A percentile compares a stretch with the other conserved stretches of the same genome.
These are phyloP conservation scores for Aphelocoma californica DNA, from an alignment of 2,797 vertebrate genomes.

Conservation along the genomic window DNA sequence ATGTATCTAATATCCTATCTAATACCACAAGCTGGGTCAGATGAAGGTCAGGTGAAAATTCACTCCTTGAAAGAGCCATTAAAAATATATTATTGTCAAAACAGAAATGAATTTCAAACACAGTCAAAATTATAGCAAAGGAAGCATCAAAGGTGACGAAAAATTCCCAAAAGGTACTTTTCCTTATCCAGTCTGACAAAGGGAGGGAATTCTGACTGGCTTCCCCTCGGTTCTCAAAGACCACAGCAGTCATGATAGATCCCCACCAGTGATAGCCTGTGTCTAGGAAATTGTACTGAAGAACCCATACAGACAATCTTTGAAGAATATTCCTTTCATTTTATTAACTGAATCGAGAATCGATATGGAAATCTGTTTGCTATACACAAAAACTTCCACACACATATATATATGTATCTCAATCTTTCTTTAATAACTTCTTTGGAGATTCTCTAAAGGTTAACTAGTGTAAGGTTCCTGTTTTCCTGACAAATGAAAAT, in stretches of 20 bases:
- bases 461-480: not conserved
- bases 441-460: not conserved
- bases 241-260: accelerated
- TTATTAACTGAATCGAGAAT: not conserved
- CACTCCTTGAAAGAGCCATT: not conserved
- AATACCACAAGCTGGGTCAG: not conserved
- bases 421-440: not conserved
- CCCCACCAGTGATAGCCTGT: accelerated
- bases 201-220: not conserved
- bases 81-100: not conserved
- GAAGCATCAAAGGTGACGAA: not conserved
- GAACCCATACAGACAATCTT: not conserved
- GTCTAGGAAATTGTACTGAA: not conserved
- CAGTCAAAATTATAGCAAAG: not conserved
- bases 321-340: not conserved
- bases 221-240: not conserved
- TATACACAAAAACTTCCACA: not conserved
- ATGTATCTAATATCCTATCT: not conserved
- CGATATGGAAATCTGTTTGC: not conserved
- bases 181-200: not conserved
- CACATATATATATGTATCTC: accelerated
- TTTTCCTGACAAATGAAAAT: not conserved
- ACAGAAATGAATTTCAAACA: not conserved
- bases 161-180: not conserved
- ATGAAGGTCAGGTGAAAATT: not conserved